phyloP scores from a whole-genome alignment of 2,113 vertebrate genomes.

The Bos indicus region DNA sequence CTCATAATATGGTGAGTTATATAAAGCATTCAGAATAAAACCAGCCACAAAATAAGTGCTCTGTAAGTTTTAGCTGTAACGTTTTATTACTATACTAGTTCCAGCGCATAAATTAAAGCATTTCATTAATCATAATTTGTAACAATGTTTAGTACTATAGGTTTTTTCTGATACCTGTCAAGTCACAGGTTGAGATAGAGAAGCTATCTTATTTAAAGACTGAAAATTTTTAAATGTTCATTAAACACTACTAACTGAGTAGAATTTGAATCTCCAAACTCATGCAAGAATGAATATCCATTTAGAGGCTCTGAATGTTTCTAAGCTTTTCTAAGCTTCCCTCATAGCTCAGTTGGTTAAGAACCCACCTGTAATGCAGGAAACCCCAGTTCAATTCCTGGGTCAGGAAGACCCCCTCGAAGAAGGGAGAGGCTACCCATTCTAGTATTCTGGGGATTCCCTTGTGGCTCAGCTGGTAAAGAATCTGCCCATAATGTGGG shows the following conservation, averaged over 20 bases:
- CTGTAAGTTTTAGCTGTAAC: slow-evolving; percentile 5
- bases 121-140: not conserved
- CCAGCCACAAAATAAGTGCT: not conserved
- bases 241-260: not conserved
- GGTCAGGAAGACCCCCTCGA: not conserved
- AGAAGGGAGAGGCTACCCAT: not conserved
- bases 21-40: not conserved
- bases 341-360: not conserved
- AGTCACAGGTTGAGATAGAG: not conserved
- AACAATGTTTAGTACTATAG: not conserved
- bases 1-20: not conserved
- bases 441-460: not conserved
- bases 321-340: not conserved
- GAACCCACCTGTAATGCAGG: not conserved
- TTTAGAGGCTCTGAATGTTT: not conserved
- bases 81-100: not conserved
- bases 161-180: not conserved
- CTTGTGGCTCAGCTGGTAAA: not conserved
- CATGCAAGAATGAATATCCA: not conserved
- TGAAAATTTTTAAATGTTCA: not conserved
- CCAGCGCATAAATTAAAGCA: not conserved
- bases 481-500: not conserved
- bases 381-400: not conserved
- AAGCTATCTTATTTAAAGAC: not conserved
- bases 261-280: not conserved